Base-by-base conservation (phyloP, 2,888 invertebrate species). In the Psylliodes chrysocephalus region DNA sequence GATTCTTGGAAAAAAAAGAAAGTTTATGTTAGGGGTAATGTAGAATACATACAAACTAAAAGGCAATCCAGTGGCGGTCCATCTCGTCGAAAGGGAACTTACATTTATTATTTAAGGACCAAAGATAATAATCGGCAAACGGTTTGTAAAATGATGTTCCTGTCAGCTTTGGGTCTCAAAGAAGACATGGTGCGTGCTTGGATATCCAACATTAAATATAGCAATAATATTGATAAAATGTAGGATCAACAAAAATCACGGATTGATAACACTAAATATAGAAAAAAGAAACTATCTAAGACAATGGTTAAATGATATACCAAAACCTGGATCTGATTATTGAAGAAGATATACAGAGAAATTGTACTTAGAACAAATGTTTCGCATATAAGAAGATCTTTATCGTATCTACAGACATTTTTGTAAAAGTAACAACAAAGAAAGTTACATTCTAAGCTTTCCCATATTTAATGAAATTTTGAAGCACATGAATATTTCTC, bases 301-400 rank as follows among this genome's bases (percentile, higher is more conserved):
- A 28, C 28, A 28, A 28, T 28, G 28, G 28, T 28, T 28, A 28
- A 28, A 28, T 28, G 28, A 28, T 28, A 33, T 60, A n/a, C 44
- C 40, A n/a, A 56, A 38, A 38, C 35, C 17, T 51, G 15, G 19
- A 47, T 40, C 28, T 10, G 35, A 52, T 35, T 52, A 52, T 17
- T 33, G 35, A 7, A 28, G 33, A 51, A 51, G 17, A 17, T 17
- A 51, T 14, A 15, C 30, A 5, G 12, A 7, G 6, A 52, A 52
- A 33, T 52, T 52, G 35, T 52, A 52, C 18, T 18, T 52, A 8
- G 1, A 52, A 14, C 52, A 52, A 35, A 18, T 52, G n/a, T 52
- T 52, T 33, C 52, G 33, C 17, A 35, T 35, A 33, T 35, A 52
- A 35, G 17, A 15, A 17, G 52, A 33, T 18, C 52, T 52, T 18